Conservation (phyloP, 2,797 vertebrate genomes). For the Pangasius mekongensis region DNA sequence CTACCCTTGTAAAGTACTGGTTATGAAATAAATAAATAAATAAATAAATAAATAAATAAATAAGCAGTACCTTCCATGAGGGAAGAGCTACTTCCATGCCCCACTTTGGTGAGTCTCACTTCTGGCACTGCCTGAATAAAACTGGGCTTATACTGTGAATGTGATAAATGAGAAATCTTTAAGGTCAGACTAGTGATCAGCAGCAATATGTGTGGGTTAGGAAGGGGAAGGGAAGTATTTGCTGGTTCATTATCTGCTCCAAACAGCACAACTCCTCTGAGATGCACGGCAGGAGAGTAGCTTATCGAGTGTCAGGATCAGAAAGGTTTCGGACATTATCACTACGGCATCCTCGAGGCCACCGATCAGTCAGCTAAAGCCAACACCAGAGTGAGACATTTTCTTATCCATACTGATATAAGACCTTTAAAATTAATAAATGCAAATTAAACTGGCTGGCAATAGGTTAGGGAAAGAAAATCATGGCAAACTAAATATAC, state of each 20-base stretch:
- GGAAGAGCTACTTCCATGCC: not conserved
- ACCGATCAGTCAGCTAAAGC: constrained; percentile 30
- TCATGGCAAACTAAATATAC: not conserved
- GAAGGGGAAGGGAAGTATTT: constrained; percentile 46
- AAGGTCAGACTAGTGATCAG: constrained; percentile 58
- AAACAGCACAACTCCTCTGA: constrained; percentile 50
- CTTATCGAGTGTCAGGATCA: constrained; percentile 51
- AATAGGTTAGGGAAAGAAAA: constrained; percentile 13
- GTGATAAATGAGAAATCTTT: constrained; percentile 56
- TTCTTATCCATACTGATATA: constrained; percentile 29
- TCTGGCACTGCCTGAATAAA: constrained; percentile 37
- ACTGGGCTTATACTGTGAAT: constrained; percentile 26
- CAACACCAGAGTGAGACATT: constrained; percentile 16
- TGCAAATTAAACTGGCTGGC: constrained; percentile 2
- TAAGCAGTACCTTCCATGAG: not conserved
- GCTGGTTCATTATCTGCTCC: constrained; percentile 57
- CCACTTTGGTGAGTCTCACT: constrained; percentile 39
- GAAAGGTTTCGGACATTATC: constrained; percentile 43
- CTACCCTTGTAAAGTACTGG: not conserved
- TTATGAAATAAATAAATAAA: not conserved
- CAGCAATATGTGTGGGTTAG: constrained; percentile 52
- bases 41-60: not conserved
- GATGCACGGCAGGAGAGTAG: constrained; percentile 48
- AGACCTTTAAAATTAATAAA: constrained; percentile 11
- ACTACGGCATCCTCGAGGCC: constrained; percentile 31